phyloP scores from a whole-genome alignment of 2,797 vertebrate genomes.

The Sebastes itinus region DNA sequence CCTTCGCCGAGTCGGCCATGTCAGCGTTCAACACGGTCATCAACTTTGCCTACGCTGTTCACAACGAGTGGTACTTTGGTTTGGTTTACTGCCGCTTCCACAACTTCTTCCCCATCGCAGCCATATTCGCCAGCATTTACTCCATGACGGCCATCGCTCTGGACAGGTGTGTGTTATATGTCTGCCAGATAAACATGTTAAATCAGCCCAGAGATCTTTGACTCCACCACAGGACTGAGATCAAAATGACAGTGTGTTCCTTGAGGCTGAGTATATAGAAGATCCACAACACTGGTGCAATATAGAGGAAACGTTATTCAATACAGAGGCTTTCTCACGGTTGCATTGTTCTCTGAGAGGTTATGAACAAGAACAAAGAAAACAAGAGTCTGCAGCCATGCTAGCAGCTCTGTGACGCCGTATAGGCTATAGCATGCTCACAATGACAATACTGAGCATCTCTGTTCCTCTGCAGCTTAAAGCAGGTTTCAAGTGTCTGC shows the following conservation, averaged over 20 bases:
- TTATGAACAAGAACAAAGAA: background rate
- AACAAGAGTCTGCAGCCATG: background rate
- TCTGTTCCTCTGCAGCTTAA: background rate
- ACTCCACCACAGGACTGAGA: background rate
- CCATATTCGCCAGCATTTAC: slow-evolving; percentile 94
- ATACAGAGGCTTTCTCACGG: background rate
- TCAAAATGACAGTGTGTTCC: background rate
- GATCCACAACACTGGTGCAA: background rate
- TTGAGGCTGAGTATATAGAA: background rate
- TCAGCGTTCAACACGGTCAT: slow-evolving; percentile 92
- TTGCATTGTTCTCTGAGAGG: background rate
- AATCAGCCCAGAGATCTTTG: background rate
- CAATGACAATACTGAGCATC: no score
- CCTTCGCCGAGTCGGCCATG: slow-evolving; percentile 93
- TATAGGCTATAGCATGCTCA: no score
- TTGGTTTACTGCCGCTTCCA: slow-evolving; percentile 93
- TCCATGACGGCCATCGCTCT: slow-evolving; percentile 94
- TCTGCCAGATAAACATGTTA: background rate
- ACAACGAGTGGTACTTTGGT: slow-evolving; percentile 97
- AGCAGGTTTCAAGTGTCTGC: background rate
- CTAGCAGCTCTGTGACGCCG: no score
- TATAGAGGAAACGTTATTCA: background rate
- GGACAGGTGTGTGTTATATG: slow-evolving; percentile 83
- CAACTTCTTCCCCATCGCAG: slow-evolving; percentile 96
- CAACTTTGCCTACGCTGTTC: slow-evolving; percentile 91